Percentiles rank a stretch among this genome's conserved stretches.
These are phyloP conservation scores for Sesamia inferens DNA, from an alignment of 2,888 invertebrate species.

Conservation along the genomic window DNA sequence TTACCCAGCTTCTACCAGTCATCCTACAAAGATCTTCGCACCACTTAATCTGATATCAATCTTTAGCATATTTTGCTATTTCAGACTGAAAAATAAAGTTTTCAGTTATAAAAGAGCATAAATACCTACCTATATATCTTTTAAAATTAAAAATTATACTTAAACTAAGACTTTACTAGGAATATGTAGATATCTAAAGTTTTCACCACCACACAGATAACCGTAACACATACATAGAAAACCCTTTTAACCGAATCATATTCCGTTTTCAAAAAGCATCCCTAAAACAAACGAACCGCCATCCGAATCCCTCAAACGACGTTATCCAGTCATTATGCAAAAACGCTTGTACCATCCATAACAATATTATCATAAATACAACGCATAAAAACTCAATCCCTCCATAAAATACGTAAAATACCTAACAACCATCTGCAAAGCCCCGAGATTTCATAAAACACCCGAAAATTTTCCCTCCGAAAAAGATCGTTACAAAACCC, in stretches of 20 bases:
- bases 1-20: neutral
- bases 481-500: slow-evolving; percentile 82
- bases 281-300: slow-evolving; percentile 57
- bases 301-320: slow-evolving; percentile 60
- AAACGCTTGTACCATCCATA: slow-evolving; percentile 81
- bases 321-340: slow-evolving; percentile 81
- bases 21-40: no score
- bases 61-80: neutral
- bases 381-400: slow-evolving; percentile 82
- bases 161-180: neutral
- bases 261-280: slow-evolving; percentile 30
- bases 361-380: slow-evolving; percentile 86
- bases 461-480: slow-evolving; percentile 86
- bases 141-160: neutral
- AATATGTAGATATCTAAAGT: neutral
- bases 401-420: slow-evolving; percentile 84
- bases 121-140: neutral
- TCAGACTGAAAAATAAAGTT: neutral
- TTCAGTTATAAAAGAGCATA: neutral
- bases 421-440: slow-evolving; percentile 70
- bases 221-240: neutral
- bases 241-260: slow-evolving; percentile 40
- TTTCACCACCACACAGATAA: neutral
- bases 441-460: slow-evolving; percentile 84
- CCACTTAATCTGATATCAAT: no score